These are phyloP conservation scores for Arion vulgaris DNA, from an alignment of 1,140 invertebrate genomes.

Conservation along the genomic window DNA sequence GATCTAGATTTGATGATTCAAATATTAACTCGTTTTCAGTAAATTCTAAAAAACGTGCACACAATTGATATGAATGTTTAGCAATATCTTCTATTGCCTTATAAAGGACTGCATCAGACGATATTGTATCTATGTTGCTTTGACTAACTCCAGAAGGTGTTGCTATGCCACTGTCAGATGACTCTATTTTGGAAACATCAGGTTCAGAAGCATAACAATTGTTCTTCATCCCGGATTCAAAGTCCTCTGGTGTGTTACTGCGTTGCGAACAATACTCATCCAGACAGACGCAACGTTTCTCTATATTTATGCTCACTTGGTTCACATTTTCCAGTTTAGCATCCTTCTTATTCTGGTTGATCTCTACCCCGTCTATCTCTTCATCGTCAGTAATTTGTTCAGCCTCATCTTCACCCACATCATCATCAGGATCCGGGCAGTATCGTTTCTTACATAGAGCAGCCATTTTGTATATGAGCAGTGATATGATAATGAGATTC, in stretches of 20 bases:
- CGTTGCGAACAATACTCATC: background rate
- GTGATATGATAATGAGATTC: conserved; percentile 85
- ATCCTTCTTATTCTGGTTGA: background rate
- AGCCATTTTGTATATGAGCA: conserved; percentile 69
- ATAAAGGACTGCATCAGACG: no score
- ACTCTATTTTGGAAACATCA: background rate
- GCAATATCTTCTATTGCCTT: no score
- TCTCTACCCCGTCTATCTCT: background rate
- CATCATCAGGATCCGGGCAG: background rate
- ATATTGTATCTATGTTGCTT: no score
- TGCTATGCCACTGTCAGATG: background rate
- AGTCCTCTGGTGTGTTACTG: background rate
- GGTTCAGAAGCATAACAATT: background rate
- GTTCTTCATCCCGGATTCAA: background rate
- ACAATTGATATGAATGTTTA: no score
- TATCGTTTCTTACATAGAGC: conserved; percentile 34
- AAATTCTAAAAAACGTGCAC: no score
- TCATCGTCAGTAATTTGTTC: no score
- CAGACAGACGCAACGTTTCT: background rate
- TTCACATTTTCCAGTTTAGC: background rate
- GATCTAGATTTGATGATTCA: no score
- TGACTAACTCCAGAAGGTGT: no score
- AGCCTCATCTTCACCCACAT: conserved; percentile 13
- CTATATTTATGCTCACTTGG: no score
- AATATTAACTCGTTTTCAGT: no score